Conservation (phyloP, 2,113 vertebrate species). For the Epinephelus moara region DNA sequence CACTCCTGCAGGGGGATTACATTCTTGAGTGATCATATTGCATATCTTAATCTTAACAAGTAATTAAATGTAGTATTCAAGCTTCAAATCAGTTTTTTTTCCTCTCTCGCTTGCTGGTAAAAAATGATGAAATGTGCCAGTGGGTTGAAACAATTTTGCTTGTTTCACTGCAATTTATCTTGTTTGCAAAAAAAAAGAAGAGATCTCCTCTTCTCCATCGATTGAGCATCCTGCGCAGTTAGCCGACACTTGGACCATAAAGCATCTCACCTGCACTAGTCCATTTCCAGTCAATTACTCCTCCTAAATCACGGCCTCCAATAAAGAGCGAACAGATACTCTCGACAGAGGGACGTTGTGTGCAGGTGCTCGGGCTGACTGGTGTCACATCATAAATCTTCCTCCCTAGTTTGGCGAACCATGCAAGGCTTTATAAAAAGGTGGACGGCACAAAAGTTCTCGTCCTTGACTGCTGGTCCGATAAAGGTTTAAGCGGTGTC, state of each 20-base stretch:
- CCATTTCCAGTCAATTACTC: slow-evolving; percentile 80
- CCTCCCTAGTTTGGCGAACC: slow-evolving; percentile 26
- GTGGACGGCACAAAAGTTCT: slow-evolving; percentile 46
- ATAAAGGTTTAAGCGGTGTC: slow-evolving; percentile 47
- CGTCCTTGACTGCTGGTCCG: slow-evolving; percentile 60
- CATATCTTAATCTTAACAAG: slow-evolving; percentile 53
- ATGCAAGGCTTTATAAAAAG: slow-evolving; percentile 43
- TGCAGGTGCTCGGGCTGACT: slow-evolving; percentile 48
- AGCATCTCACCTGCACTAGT: slow-evolving; percentile 64
- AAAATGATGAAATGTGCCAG: slow-evolving; percentile 50
- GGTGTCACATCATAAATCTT: slow-evolving; percentile 64
- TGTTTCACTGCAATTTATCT: slow-evolving; percentile 44
- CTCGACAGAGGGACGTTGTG: slow-evolving; percentile 45
- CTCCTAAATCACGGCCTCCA: slow-evolving; percentile 63
- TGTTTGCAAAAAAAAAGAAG: slow-evolving; percentile 23
- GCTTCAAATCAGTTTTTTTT: slow-evolving; percentile 26
- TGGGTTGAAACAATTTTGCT: slow-evolving; percentile 46
- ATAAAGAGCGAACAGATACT: slow-evolving; percentile 64
- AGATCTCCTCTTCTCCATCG: slow-evolving; percentile 19
- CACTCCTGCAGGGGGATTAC: slow-evolving; percentile 41
- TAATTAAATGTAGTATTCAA: slow-evolving; percentile 62
- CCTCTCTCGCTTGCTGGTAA: slow-evolving; percentile 1
- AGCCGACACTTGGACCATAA: slow-evolving; percentile 58
- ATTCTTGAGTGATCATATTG: slow-evolving; percentile 49
- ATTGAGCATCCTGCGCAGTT: slow-evolving; percentile 26